phyloP scores from a whole-genome alignment of 2,113 vertebrate genomes.

The Onychostruthus taczanowskii region DNA sequence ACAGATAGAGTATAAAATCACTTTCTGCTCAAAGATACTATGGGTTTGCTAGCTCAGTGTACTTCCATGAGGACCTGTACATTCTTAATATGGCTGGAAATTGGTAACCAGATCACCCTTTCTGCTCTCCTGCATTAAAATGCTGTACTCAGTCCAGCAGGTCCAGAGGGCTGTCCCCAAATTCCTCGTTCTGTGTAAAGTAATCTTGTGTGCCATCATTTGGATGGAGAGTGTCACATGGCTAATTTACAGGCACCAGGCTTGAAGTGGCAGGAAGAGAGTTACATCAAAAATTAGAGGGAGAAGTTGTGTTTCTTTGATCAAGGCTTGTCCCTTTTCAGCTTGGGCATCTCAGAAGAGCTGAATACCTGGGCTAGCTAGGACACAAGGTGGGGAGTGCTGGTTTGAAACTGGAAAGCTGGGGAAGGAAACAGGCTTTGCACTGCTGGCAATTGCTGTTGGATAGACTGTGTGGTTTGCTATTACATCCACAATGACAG shows the following conservation, averaged over 20 bases:
- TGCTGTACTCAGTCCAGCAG: not conserved
- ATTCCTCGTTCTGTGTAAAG: not conserved
- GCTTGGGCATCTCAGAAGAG: not conserved
- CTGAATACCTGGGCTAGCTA: not conserved
- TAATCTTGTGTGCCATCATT: not conserved
- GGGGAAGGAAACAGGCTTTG: not conserved
- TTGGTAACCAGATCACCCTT: not conserved
- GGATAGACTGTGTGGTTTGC: not conserved
- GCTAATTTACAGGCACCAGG: not conserved
- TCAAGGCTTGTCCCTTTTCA: not conserved
- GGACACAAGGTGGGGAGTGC: too few species aligned
- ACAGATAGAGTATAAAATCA: not conserved
- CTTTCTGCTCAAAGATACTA: not conserved
- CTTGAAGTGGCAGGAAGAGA: not conserved
- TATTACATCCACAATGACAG: accelerated
- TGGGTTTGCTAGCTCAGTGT: not conserved
- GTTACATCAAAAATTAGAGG: not conserved
- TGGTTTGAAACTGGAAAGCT: not conserved
- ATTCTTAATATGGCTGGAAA: not conserved
- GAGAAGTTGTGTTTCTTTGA: not conserved
- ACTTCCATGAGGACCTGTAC: not conserved
- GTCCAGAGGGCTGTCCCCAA: not conserved
- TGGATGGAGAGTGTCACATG: not conserved
- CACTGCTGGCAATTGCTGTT: not conserved
- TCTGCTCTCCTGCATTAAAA: not conserved